Evolutionary conservation across 2,113 vertebrate species (phyloP).

Genomic region (Epinephelus moara): DNA sequence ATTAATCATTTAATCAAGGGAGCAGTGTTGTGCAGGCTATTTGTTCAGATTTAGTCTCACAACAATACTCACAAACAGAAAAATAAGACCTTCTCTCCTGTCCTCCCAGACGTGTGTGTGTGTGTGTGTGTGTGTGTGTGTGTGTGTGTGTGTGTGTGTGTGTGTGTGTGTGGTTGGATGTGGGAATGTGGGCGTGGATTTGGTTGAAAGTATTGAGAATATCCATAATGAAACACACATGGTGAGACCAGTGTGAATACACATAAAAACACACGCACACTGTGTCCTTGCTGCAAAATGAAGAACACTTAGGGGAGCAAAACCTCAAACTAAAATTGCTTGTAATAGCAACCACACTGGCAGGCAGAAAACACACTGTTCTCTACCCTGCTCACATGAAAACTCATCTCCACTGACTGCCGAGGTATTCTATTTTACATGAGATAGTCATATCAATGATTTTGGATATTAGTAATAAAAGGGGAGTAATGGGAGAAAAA

Average conservation of each 20-base stretch:
- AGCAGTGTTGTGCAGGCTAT: neutral
- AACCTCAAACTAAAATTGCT: neutral
- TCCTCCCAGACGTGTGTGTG: neutral
- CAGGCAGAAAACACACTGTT: neutral
- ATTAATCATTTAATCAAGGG: neutral
- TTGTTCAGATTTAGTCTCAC: neutral
- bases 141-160: neutral
- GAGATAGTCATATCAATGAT: too few species aligned
- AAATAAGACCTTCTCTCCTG: neutral
- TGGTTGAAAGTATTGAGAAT: slow-evolving; percentile 3
- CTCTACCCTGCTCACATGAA: neutral
- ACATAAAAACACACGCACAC: slow-evolving; percentile 9
- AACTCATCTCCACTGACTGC: neutral
- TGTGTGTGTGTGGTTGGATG: neutral
- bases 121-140: neutral
- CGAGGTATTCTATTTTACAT: too few species aligned
- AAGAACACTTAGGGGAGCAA: neutral
- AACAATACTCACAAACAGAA: too few species aligned
- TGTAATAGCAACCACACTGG: too few species aligned
- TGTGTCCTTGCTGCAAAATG: neutral
- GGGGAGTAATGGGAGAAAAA: too few species aligned
- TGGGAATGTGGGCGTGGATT: slow-evolving; percentile 16
- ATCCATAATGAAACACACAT: slow-evolving; percentile 34
- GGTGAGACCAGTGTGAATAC: neutral
- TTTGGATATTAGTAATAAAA: too few species aligned